These are phyloP conservation scores for Salvelinus fontinalis DNA, from an alignment of 2,113 vertebrate genomes.

Conservation along the genomic window DNA sequence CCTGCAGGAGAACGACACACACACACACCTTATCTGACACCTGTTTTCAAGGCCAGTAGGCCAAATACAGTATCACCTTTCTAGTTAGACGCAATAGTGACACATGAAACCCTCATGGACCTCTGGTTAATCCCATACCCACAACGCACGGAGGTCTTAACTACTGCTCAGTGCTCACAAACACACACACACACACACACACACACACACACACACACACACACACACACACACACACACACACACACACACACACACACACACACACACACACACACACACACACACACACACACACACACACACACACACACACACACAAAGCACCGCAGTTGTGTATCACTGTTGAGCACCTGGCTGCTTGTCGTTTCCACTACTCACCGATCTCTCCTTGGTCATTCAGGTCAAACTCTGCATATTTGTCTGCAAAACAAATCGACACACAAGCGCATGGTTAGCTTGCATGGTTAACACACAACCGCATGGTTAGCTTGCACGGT, in stretches of 20 bases:
- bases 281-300: constrained; percentile 1
- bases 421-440: constrained; percentile 80
- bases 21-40: neutral
- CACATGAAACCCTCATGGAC: no score
- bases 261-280: constrained; percentile 1
- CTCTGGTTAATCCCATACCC: neutral
- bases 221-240: constrained; percentile 3
- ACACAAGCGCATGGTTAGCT: neutral
- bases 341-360: constrained; percentile 9
- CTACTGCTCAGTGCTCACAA: constrained; percentile 41
- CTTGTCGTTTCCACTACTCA: constrained; percentile 72
- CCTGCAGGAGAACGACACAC: neutral
- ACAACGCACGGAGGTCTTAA: constrained; percentile 7
- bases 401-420: constrained; percentile 96
- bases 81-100: neutral
- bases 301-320: constrained; percentile 3
- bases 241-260: constrained; percentile 1
- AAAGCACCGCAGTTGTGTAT: neutral
- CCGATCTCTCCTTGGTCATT: constrained; percentile 97
- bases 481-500: no score
- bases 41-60: neutral
- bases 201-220: constrained; percentile 1
- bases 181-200: constrained; percentile 1
- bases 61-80: neutral
- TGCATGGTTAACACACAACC: no score